These are phyloP conservation scores for Pseudococcus jackbeardsleyi DNA, from an alignment of 2,888 invertebrate genomes.

Conservation along the genomic window DNA sequence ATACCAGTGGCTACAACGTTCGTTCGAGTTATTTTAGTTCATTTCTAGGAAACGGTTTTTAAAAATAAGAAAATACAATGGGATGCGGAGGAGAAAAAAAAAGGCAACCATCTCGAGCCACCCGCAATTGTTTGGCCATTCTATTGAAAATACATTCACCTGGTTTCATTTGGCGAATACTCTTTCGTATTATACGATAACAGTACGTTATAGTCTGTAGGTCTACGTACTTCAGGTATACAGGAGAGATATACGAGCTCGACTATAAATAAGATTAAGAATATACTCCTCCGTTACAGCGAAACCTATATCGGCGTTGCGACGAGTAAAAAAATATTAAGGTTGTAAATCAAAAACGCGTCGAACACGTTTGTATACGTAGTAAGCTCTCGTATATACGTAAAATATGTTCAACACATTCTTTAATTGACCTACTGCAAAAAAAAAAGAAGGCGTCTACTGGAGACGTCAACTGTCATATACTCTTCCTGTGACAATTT, in stretches of 20 bases:
- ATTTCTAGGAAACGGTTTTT: background rate
- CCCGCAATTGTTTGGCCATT: slow-evolving; percentile 44
- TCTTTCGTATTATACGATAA: too few relatives aligned
- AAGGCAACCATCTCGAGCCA: background rate
- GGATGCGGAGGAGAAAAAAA: background rate
- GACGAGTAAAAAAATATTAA: background rate
- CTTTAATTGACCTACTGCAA: slow-evolving; percentile 44
- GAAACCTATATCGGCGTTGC: background rate
- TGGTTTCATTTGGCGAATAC: slow-evolving; percentile 18
- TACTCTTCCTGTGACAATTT: slow-evolving; percentile 52
- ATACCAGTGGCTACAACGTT: background rate
- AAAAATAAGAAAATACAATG: background rate
- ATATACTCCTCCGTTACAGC: background rate
- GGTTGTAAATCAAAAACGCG: slow-evolving; percentile 16
- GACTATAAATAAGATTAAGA: background rate
- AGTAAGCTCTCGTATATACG: background rate
- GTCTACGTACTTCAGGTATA: background rate
- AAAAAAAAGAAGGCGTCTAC: slow-evolving; percentile 41
- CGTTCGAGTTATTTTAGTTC: background rate
- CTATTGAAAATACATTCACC: slow-evolving; percentile 36
- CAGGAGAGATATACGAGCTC: background rate
- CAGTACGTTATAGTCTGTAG: background rate
- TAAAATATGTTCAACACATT: slow-evolving; percentile 46
- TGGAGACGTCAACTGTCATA: slow-evolving; percentile 36
- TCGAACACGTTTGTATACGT: slow-evolving; percentile 37